These are phyloP conservation scores for Rhagoletis zephyria DNA, from an alignment of 1,140 invertebrate species.

Conservation along the genomic window DNA sequence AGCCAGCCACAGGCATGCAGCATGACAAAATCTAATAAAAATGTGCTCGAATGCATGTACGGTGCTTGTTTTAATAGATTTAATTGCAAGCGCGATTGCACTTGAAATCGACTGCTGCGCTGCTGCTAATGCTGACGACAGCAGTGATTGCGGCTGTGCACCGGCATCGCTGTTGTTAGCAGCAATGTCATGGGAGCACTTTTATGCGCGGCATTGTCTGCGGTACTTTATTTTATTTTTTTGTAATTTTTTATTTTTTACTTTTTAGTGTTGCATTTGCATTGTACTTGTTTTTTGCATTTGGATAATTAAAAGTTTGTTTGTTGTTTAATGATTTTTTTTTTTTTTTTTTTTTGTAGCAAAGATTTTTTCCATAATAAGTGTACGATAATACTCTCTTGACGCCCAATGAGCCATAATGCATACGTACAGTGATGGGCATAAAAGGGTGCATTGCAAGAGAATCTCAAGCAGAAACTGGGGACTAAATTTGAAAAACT, in stretches of 20 bases:
- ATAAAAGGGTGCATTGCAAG: background rate
- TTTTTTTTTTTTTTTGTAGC: background rate
- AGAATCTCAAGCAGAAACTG: no score
- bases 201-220: conserved; percentile 29
- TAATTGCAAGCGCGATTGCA: conserved; percentile 26
- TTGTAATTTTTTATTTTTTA: background rate
- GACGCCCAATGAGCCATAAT: background rate
- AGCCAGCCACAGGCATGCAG: background rate
- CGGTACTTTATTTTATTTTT: background rate
- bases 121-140: background rate
- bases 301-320: background rate
- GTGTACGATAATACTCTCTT: no score
- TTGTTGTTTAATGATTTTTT: background rate
- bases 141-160: background rate
- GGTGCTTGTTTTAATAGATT: background rate
- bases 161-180: background rate
- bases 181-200: conserved; percentile 29
- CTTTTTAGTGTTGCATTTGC: background rate
- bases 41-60: background rate
- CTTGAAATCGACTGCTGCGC: background rate
- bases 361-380: background rate
- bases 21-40: background rate
- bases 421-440: background rate
- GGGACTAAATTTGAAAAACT: no score
- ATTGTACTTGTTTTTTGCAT: background rate